Evolutionary conservation across 2,888 invertebrate species (phyloP).

Genomic region (Horisme vitalbata): DNA sequence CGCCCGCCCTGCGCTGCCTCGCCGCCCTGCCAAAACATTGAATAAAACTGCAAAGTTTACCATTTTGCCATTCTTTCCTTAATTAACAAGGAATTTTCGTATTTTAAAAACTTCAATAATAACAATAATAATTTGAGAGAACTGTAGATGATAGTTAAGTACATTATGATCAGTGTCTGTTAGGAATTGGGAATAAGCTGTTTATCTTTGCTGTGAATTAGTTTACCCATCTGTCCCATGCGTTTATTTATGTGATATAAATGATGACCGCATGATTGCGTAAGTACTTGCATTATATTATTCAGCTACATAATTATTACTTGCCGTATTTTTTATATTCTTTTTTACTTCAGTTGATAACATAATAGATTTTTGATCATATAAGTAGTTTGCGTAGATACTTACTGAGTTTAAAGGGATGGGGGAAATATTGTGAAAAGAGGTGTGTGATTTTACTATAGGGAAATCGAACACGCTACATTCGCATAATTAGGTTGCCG

Average conservation of each 20-base stretch:
- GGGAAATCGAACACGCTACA: too few relatives aligned
- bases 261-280: constrained; percentile 41
- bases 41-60: constrained; percentile 33
- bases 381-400: too few relatives aligned
- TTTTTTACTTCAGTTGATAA: background rate
- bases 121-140: too few relatives aligned
- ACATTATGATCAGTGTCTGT: constrained; percentile 46
- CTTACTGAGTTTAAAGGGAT: too few relatives aligned
- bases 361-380: too few relatives aligned
- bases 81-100: background rate
- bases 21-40: constrained; percentile 57
- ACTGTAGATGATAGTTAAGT: constrained; percentile 15
- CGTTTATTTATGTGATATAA: constrained; percentile 21
- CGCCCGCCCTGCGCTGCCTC: constrained; percentile 63
- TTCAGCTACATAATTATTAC: background rate
- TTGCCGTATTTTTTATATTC: background rate
- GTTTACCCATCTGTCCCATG: constrained; percentile 28
- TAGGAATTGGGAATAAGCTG: constrained; percentile 41
- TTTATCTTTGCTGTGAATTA: constrained; percentile 47
- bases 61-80: constrained; percentile 12
- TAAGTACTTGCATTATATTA: constrained; percentile 39
- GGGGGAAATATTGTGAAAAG: too few relatives aligned
- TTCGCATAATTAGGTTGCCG: too few relatives aligned
- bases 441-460: too few relatives aligned
- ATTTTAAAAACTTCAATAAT: background rate